A percentile compares a stretch with the other conserved stretches of the same genome.
Conservation (phyloP, 2,888 invertebrate genomes). For the Conistra vaccinii region DNA sequence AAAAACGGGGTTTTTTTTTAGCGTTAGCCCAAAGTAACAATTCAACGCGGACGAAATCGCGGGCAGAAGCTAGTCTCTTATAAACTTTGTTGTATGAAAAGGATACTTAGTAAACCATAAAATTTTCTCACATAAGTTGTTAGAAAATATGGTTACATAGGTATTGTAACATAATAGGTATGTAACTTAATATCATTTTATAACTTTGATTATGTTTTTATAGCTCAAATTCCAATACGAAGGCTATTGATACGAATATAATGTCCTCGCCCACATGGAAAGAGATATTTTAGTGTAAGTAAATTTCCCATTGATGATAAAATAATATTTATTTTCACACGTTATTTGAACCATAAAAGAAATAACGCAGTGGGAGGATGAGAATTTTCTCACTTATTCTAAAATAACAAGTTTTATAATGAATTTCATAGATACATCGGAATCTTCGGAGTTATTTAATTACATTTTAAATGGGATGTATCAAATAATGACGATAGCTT, state of each 20-base stretch:
- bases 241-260: conserved; percentile 23
- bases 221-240: conserved; percentile 14
- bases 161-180: conserved; percentile 22
- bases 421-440: conserved; percentile 21
- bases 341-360: conserved; percentile 22
- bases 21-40: no score
- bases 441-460: conserved; percentile 8
- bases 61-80: no score
- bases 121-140: not conserved
- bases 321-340: conserved; percentile 55
- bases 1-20: no score
- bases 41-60: no score
- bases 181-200: conserved; percentile 32
- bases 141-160: conserved; percentile 28
- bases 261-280: conserved; percentile 18
- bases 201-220: conserved; percentile 54
- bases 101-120: not conserved
- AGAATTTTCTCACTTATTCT: conserved; percentile 20
- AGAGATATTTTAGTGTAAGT: conserved; percentile 5
- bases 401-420: conserved; percentile 18
- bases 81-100: conserved; percentile 9
- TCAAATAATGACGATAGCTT: conserved; percentile 1
- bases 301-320: conserved; percentile 23
- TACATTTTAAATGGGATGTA: conserved; percentile 6
- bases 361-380: conserved; percentile 21